These are phyloP conservation scores for Naso thynnoides DNA, from an alignment of 2,797 vertebrate species.

Conservation along the genomic window DNA sequence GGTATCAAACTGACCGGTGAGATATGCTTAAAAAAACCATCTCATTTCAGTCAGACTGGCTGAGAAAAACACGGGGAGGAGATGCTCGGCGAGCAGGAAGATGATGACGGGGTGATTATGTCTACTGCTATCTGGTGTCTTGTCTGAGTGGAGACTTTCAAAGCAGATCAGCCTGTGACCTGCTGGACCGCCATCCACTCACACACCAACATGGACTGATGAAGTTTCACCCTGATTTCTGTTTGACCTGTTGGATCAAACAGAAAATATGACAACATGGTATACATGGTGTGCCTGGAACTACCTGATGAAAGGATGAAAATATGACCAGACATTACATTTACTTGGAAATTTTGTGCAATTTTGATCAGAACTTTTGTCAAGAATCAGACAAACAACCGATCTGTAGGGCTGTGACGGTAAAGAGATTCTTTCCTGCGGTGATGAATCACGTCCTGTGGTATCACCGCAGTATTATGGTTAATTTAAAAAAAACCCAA, in stretches of 20 bases:
- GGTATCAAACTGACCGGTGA: constrained; percentile 57
- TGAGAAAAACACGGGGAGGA: constrained; percentile 13
- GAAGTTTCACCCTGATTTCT: not conserved
- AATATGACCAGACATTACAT: no score
- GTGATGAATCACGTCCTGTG: no score
- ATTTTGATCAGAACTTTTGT: no score
- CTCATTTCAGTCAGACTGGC: constrained; percentile 25
- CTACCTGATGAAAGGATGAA: no score
- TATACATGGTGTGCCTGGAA: no score
- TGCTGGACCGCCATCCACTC: not conserved
- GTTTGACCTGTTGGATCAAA: not conserved
- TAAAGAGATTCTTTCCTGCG: no score
- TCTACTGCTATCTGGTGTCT: constrained; percentile 40
- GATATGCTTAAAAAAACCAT: constrained; percentile 5
- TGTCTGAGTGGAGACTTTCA: constrained; percentile 45
- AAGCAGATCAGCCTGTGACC: constrained; percentile 40
- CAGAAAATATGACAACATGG: not conserved
- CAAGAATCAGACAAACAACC: no score
- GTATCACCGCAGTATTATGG: no score
- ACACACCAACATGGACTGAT: not conserved
- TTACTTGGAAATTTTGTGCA: no score
- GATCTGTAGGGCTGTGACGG: no score
- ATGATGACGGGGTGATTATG: constrained; percentile 27
- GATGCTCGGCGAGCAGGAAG: constrained; percentile 25
- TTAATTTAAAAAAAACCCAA: no score